Evolutionary conservation across 35 echinoderm and acorn worm genomes (phyloP), one percentile per base, ranked within the genome.

Genomic region (Heliocidaris erythrogramma): DNA sequence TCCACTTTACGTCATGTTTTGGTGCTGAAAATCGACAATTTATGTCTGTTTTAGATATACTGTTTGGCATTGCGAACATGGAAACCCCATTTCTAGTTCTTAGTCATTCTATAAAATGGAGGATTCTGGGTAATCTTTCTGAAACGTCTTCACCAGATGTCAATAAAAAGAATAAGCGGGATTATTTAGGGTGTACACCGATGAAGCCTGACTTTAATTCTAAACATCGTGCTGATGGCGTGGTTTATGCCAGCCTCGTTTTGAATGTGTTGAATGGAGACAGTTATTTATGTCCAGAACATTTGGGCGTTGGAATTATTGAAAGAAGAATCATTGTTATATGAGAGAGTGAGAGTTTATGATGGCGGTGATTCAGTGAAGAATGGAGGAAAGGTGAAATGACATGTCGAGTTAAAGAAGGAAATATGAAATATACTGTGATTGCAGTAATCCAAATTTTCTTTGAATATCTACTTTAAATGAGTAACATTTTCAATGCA

Each of bases 41-140:
- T 78, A 78, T 78, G 65, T 78, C 65, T 78, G 65, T 78, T 78
- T 78, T 78, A 21, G n/a, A 78, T 78, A 78, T 78, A 78, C 21
- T n/a, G 65, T 78, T 78, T 78, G 65, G 65, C 65, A n/a, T 1
- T 27, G 65, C 65, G 65, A 78, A 27, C 65, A 78, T 78, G 65
- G 65, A 78, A n/a, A 78, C 65, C 65, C 65, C 65, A 78, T 78
- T 78, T 78, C 7, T 21, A n/a, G 7, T 7, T 78, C 65, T 18
- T 78, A 78, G 65, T 78, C 65, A 78, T 21, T 78, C 18, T 24
- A 0, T 42, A 42, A 42, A 42, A n/a, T 5, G 65, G 21, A 27
- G 65, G 18, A n/a, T 78, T 78, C 65, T 78, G 17, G 65, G 65
- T 78, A 78, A n/a, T 78, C 27, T 78, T 18, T n/a, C 21, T 78